A percentile compares a stretch with the other conserved stretches of the same genome.
Conservation (phyloP, 30 jellyfish, hydroid and myxozoan species). For the Turritopsis dohrnii region DNA sequence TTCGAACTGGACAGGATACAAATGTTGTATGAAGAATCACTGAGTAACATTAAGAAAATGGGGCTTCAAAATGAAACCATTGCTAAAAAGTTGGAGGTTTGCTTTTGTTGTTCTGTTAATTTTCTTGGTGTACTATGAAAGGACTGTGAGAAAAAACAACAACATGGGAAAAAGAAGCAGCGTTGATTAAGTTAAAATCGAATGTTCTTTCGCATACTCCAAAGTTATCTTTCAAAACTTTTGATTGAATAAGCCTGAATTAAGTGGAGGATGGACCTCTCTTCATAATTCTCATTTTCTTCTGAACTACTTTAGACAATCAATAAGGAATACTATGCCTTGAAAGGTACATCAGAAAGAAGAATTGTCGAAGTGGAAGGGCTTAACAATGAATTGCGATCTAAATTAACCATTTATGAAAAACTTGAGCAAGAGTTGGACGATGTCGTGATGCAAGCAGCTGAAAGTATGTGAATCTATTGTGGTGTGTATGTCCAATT, state of each 20-base stretch:
- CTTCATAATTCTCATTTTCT: too few relatives aligned
- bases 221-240: too few relatives aligned
- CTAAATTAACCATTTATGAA: constrained; percentile 48
- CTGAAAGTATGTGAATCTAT: constrained; percentile 46
- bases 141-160: too few relatives aligned
- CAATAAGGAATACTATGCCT: constrained; percentile 40
- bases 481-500: background rate
- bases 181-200: too few relatives aligned
- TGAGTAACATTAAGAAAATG: constrained; percentile 29
- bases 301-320: constrained; percentile 51
- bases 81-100: constrained; percentile 54
- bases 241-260: too few relatives aligned
- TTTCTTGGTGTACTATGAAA: too few relatives aligned
- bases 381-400: constrained; percentile 38
- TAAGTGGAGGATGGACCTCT: too few relatives aligned
- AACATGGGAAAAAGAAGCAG: too few relatives aligned
- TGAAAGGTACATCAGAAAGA: constrained; percentile 39
- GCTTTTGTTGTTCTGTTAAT: too few relatives aligned
- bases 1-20: constrained; percentile 69
- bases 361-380: constrained; percentile 51
- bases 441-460: constrained; percentile 79
- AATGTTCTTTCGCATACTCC: too few relatives aligned
- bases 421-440: constrained; percentile 81
- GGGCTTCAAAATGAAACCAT: constrained; percentile 44
- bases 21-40: constrained; percentile 53